phyloP scores from a whole-genome alignment of 2,888 invertebrate species.

The Gymnoscelis rufifasciata region DNA sequence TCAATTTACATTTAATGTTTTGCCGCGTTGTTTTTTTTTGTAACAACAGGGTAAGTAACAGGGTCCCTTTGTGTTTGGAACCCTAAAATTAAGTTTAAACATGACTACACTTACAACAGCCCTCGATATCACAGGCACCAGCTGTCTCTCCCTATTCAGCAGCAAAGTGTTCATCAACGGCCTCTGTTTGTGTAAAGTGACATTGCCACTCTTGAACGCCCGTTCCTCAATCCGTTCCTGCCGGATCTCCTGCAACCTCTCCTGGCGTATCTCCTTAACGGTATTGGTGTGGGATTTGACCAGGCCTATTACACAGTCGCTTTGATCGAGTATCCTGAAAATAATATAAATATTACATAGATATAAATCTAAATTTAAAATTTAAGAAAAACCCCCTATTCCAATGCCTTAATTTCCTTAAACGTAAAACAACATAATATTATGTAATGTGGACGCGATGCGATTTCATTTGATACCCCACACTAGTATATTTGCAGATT shows the following conservation, averaged over 20 bases:
- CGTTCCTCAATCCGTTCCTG: not conserved
- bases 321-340: conserved; percentile 25
- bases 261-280: conserved; percentile 20
- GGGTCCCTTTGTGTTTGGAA: too few species aligned
- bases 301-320: conserved; percentile 23
- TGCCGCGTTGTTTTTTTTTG: too few species aligned
- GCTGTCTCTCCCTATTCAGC: conserved; percentile 11
- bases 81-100: too few species aligned
- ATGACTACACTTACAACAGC: conserved; percentile 12
- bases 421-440: too few species aligned
- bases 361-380: too few species aligned
- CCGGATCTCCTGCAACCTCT: conserved; percentile 8
- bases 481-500: too few species aligned
- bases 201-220: conserved; percentile 5
- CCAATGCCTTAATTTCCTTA: too few species aligned
- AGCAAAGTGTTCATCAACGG: conserved; percentile 1
- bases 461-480: too few species aligned
- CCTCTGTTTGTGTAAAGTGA: conserved; percentile 6
- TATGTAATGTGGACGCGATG: too few species aligned
- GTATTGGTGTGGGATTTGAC: conserved; percentile 28
- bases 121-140: conserved; percentile 15
- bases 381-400: too few species aligned
- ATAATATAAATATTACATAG: not conserved
- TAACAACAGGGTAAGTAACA: too few species aligned
- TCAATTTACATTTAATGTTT: too few species aligned